Base-by-base conservation (phyloP, 2,797 vertebrate genomes). In the Nyctalus aviator region DNA sequence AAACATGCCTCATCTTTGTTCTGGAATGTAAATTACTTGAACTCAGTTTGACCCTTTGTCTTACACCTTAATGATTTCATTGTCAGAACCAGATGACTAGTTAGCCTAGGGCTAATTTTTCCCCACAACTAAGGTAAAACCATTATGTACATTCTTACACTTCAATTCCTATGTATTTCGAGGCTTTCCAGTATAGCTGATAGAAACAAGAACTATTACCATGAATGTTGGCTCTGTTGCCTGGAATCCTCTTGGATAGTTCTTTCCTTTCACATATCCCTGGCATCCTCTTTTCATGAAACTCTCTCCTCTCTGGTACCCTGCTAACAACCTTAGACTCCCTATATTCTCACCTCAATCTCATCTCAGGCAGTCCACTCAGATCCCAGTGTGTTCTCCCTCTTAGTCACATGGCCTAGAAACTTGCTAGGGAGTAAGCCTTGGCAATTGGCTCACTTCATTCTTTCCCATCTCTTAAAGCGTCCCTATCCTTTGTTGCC, bases 1-100 rank as follows among this genome's bases (percentile, higher is more conserved):
- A 82, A 82, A 71, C 20, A 71, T 72, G 30, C 17, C 72, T 64
- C 27, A 64, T 66, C 27, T 86, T 87, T 92, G 53, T 62, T 50
- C 53, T 86, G 62, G 41, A 92, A 50, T 59, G 41, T 86, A 76
- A 75, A 57, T 48, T 59, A 69, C 17, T 37, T 69, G 62, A 32
- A 35, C n/a, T 50, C 46, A 76, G 46, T 79, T 57, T 57, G 72
- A 68, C 57, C 35, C 59, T 55, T 84, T 91, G 59, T 91, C 48
- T 57, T 91, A 37, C 48, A 37, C 71, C 37, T 68, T 91, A 68
- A 83, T 84, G 30, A 91, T 68, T 35, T 91, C 48, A 84, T 46
- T 55, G 30, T 32, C 21, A 59, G 72, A 84, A 84, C 23, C 72
- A 68, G 37, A 91, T 30, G 59, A 91, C 37, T 32, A 55, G 37